Evolutionary conservation across 2,113 vertebrate genomes (phyloP), one percentile per base, ranked within the genome.

Genomic region (Triplophysa siluroides): DNA sequence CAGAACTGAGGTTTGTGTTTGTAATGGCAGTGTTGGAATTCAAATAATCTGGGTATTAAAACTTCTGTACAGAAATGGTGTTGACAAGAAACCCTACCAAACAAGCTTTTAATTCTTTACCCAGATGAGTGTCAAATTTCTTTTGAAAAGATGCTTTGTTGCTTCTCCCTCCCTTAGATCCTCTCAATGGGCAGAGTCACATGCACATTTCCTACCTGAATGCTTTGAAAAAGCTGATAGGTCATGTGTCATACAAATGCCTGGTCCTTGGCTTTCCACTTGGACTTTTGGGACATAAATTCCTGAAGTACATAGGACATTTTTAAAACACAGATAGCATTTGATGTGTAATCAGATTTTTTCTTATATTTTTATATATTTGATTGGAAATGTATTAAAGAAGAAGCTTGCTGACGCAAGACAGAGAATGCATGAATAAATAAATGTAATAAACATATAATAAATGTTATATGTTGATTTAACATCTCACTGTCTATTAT

Each of bases 251-350:
- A 0, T 91, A 87, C 71, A 87, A 85, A 7, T 78, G 87, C 2
- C 85, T 92, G 29, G 84, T 90, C 43, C 88, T 92, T 0, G 88
- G 88, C 23, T 91, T 92, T 58, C 60, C 90, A 38, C 90, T 92
- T 61, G 1, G 69, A 43, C 5, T 45, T 58, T 62, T 68, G 24
- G 43, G n/a, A 63, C 23, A 60, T 5, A 3, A 2, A 6, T 9
- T 50, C 8, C 8, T 64, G 18, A 14, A 21, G 10, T 41, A 47
- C 45, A 54, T 16, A 52, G 4, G 11, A 14, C 16, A 4, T 16
- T 45, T 38, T 54, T 52, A 1, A 21, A 12, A 54, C 26, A 29
- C 26, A 29, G 26, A 29, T 29, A 29, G 26, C 26, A 29, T 29
- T 29, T 29, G 26, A 3, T 29, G 2, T 2, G 26, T 29, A 3